Conservation (phyloP, 2,797 vertebrate species). For the Gila robusta region DNA sequence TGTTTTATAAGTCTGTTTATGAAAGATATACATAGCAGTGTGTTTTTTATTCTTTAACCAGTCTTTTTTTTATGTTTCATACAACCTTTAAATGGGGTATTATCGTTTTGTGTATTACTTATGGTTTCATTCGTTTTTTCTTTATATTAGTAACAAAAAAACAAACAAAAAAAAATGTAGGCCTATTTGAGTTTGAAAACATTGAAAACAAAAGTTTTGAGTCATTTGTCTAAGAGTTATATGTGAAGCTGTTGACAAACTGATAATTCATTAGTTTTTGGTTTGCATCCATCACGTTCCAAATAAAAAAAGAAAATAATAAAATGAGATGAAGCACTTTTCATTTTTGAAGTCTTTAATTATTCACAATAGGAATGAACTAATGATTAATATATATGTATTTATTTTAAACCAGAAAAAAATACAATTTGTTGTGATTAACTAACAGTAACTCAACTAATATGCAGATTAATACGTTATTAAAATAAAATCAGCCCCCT, state of each 20-base stretch:
- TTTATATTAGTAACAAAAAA: not conserved
- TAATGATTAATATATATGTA: not conserved
- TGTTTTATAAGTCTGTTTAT: not conserved
- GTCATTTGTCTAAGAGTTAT: not conserved
- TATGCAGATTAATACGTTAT: not conserved
- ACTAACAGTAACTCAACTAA: not conserved
- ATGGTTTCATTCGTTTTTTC: not conserved
- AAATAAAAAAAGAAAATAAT: not conserved
- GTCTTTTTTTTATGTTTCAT: not conserved
- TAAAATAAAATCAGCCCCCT: not conserved
- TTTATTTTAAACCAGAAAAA: not conserved
- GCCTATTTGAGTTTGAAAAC: not conserved
- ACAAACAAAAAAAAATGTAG: not conserved
- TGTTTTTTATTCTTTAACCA: not conserved
- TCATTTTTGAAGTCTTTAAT: not conserved
- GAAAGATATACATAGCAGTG: not conserved
- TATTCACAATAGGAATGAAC: not conserved
- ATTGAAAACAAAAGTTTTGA: not conserved
- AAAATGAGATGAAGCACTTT: not conserved
- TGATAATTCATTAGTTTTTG: not conserved
- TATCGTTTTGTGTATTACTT: not conserved
- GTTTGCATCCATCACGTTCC: not conserved
- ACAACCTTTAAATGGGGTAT: not conserved
- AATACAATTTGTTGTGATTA: not conserved
- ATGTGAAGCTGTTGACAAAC: too few species aligned